Percentiles rank a stretch among this genome's conserved stretches.
phyloP scores from a whole-genome alignment of 2,888 invertebrate genomes.

The Halictus quadricinctus region DNA sequence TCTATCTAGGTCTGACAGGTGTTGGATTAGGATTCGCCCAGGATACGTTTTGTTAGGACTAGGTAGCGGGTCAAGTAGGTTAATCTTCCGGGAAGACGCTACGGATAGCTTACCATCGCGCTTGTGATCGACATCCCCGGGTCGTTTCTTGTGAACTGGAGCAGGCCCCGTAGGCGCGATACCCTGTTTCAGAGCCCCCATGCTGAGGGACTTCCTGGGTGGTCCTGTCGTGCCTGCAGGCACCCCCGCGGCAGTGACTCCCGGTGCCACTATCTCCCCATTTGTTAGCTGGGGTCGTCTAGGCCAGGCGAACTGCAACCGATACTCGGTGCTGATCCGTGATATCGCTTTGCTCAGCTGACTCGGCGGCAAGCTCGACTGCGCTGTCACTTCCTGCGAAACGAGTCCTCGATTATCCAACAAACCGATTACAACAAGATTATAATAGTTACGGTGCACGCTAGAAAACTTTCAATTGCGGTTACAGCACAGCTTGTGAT shows the following conservation, averaged over 20 bases:
- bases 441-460: no score
- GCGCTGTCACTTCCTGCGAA: constrained; percentile 78
- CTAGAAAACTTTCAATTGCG: no score
- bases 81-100: not conserved
- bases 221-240: constrained; percentile 82
- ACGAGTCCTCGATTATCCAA: not conserved
- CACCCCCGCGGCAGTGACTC: constrained; percentile 82
- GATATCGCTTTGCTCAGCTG: constrained; percentile 89
- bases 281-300: constrained; percentile 84
- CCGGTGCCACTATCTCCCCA: constrained; percentile 82
- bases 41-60: no score
- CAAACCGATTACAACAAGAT: not conserved
- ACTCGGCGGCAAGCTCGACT: constrained; percentile 83
- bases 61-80: no score
- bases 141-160: constrained; percentile 88
- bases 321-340: constrained; percentile 93
- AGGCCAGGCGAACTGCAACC: constrained; percentile 96
- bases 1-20: no score
- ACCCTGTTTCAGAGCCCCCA: constrained; percentile 90
- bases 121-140: constrained; percentile 86
- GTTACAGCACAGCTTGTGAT: no score
- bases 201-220: constrained; percentile 93
- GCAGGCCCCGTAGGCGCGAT: constrained; percentile 82
- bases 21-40: no score
- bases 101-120: constrained; percentile 75